Base-by-base conservation (phyloP, 2,888 invertebrate species). In the Lasioglossum oenotherae region DNA sequence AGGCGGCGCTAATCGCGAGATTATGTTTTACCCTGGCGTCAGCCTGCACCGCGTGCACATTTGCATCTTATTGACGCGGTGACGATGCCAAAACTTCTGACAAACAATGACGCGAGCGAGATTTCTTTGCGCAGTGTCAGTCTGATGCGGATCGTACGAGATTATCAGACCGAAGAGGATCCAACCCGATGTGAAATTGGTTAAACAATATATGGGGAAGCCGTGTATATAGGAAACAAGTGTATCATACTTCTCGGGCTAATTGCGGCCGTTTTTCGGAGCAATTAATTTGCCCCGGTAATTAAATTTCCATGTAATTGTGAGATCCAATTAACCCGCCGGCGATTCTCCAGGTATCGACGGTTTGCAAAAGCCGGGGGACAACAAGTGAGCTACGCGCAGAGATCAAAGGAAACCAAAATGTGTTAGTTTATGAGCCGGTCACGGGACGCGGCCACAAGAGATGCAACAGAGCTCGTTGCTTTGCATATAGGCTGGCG, bases 61-160 rank as follows among this genome's bases (percentile, higher is more conserved):
- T 90, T 90, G 87, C 91, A 92, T 91, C 86, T 91, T 88, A 92
- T 90, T 81, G 83, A 69, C 71, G 60, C 78, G 84, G 81, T 69
- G 80, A 53, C 74, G 79, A 87, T 64, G 82, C 72, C 80, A 38
- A 69, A 23, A 44, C 73, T 72, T 27, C 19, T 6, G 53, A 14
- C 69, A 71, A 49, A 74, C 82, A 71, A 84, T 64, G 46, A 27
- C 1, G 16, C 19, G 1, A 19, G 10, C 53, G 64, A 71, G 60
- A 69, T 57, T 78, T 44, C 69, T 41, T 78, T n/a, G 46, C 23
- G 69, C 69, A 12, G 38, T 0, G 69, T 69, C 69, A 1, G 23
- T 35, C 19, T 19, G 14, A 67, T 1, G 23, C 8, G 38, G 38
- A 38, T 69, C 67, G 35, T 23, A 0, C 67, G 67, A 35, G 41